These are phyloP conservation scores for Zelleria hepariella DNA, from an alignment of 2,888 invertebrate species.

Conservation along the genomic window DNA sequence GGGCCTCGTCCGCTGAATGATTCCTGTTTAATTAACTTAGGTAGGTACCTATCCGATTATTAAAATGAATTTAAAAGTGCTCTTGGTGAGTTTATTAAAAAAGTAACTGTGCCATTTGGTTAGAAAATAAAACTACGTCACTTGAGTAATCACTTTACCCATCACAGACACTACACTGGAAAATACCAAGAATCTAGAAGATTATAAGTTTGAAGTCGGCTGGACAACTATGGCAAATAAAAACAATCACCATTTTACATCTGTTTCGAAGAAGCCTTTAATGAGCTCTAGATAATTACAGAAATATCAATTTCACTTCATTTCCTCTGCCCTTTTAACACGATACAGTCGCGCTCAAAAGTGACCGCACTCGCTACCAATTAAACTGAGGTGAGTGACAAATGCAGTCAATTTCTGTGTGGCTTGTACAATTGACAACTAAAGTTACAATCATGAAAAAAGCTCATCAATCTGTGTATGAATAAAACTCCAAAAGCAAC, in stretches of 20 bases:
- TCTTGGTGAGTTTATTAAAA: background rate
- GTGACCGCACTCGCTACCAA: constrained; percentile 26
- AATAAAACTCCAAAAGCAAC: too few species aligned
- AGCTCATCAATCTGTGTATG: too few species aligned
- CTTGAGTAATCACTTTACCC: too few species aligned
- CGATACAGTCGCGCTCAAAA: constrained; percentile 21
- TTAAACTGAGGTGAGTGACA: constrained; percentile 30
- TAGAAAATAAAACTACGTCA: too few species aligned
- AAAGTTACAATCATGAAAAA: constrained; percentile 10
- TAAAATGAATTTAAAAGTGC: background rate
- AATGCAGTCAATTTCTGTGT: constrained; percentile 21
- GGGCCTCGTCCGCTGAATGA: constrained; percentile 9
- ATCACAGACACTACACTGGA: too few species aligned
- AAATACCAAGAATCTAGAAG: too few species aligned
- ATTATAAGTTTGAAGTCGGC: too few species aligned
- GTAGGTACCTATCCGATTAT: background rate
- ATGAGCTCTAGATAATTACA: background rate
- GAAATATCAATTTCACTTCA: constrained; percentile 25
- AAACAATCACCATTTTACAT: too few species aligned
- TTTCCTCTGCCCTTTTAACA: constrained; percentile 22
- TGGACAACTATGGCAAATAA: too few species aligned
- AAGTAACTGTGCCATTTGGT: too few species aligned
- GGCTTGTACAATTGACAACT: constrained; percentile 13
- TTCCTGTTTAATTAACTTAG: constrained; percentile 11
- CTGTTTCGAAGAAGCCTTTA: background rate